Conservation (phyloP, 1,140 invertebrate genomes). For the Cyclina sinensis region DNA sequence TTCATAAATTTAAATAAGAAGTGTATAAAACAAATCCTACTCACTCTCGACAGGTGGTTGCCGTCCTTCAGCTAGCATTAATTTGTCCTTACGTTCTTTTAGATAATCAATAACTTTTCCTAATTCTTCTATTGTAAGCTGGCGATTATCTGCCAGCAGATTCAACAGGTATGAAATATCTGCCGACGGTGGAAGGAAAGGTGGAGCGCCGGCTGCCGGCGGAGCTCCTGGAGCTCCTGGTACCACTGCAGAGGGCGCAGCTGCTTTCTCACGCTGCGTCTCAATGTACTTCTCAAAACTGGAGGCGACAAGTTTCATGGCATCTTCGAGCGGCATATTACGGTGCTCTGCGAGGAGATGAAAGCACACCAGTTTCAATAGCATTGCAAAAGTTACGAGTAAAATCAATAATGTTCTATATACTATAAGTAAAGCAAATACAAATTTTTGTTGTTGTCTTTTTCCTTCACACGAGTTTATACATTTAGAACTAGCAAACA, state of each 20-base stretch:
- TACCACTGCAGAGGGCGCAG: conserved; percentile 8
- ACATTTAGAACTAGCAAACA: too few species aligned
- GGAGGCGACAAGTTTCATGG: conserved; percentile 92
- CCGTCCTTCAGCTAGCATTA: conserved; percentile 68
- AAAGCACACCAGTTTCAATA: conserved; percentile 9
- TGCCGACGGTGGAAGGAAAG: conserved; percentile 74
- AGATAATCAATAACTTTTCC: conserved; percentile 93
- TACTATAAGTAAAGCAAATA: too few species aligned
- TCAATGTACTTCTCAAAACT: conserved; percentile 93
- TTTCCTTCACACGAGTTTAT: too few species aligned
- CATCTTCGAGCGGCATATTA: conserved; percentile 98
- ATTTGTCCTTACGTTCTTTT: conserved; percentile 90
- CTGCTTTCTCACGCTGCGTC: conserved; percentile 75
- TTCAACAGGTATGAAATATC: conserved; percentile 91
- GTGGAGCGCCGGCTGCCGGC: conserved; percentile 30
- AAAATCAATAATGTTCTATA: too few species aligned
- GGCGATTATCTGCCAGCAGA: conserved; percentile 92
- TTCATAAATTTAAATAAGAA: too few species aligned
- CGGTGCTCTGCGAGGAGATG: conserved; percentile 91
- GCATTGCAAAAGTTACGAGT: too few species aligned
- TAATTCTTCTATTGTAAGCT: conserved; percentile 93
- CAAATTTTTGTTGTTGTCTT: too few species aligned
- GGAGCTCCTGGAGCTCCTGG: conserved; percentile 26
- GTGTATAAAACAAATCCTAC: neutral
- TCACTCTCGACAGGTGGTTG: conserved; percentile 26